Evolutionary conservation across 2,113 vertebrate species (phyloP), one percentile per base, ranked within the genome.

Genomic region (Falcunculus frontatus): DNA sequence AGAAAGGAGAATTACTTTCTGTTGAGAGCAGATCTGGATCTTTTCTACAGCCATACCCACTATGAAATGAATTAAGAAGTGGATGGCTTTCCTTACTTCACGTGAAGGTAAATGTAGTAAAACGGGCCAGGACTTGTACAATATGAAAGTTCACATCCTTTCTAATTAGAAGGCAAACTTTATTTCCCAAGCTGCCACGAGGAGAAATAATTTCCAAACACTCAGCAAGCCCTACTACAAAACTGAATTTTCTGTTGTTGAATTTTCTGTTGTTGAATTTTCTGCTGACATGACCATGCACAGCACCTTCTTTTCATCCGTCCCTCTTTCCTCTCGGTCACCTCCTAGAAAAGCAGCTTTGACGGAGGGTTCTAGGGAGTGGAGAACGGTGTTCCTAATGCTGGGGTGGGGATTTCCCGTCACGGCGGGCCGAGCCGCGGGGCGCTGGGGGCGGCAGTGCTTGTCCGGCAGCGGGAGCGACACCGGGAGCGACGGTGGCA

Each of bases 341-440:
- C 37, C 32, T 27, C 11, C 37, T 15, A 10, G 30, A 50, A 44
- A 52, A 77, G 11, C 56, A 13, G 26, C 16, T 30, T 39, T 10
- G 68, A 14, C 18, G 11, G 30, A 9, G 26, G 3, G 16, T 33
- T 21, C 35, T 56, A 5, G 23, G 8, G 27, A 21, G 9, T 30
- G 35, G 9, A 55, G 46, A 23, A 21, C 4, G 5, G 10, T 6
- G 1, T 49, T 21, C 10, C 37, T 5, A 1, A 1, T 0, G 23
- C 59, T 4, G 22, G 17, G 5, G 10, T 23, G 49, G 7, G 35
- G 21, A 41, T 10, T 39, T 62, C 63, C 68, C 6, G 5, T 75
- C 78, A 10, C 39, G 41, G 57, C n/a, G 29, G 29, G 35, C 17
- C 20, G 30, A 72, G 42, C 53, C 26, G 68, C 17, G 44, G 50